These are phyloP conservation scores for Drosophila ironensis DNA, from an alignment of 1,140 invertebrate species.

Conservation along the genomic window DNA sequence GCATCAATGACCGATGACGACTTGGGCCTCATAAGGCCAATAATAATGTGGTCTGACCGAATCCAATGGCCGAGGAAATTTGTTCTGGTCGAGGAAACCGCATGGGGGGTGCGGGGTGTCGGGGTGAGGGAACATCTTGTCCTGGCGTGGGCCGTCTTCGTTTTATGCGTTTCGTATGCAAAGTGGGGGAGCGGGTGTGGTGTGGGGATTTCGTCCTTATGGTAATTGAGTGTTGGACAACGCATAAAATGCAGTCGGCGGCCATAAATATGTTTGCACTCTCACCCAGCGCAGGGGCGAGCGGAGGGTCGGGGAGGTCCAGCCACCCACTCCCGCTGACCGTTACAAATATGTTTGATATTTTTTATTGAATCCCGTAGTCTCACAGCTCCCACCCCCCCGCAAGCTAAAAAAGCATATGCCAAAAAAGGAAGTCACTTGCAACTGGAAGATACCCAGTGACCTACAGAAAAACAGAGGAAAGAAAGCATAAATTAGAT, in stretches of 20 bases:
- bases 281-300: constrained; percentile 8
- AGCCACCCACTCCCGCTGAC: constrained; percentile 27
- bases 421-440: no score
- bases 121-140: constrained; percentile 1
- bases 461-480: no score
- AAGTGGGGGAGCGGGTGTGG: constrained; percentile 20
- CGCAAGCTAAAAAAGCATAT: no score
- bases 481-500: no score
- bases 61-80: constrained; percentile 65
- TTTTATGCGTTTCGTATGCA: constrained; percentile 80
- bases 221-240: constrained; percentile 80
- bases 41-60: constrained; percentile 50
- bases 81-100: constrained; percentile 57
- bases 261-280: constrained; percentile 66
- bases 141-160: constrained; percentile 60
- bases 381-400: not conserved
- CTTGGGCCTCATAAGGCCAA: constrained; percentile 37
- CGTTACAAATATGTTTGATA: constrained; percentile 73
- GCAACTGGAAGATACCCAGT: no score
- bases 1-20: constrained; percentile 39
- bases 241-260: constrained; percentile 72
- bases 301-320: not conserved
- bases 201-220: constrained; percentile 56
- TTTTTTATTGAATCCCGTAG: constrained; percentile 69
- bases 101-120: no score